Base-by-base conservation (phyloP, 2,888 invertebrate species). In the Aethes cnicana region DNA sequence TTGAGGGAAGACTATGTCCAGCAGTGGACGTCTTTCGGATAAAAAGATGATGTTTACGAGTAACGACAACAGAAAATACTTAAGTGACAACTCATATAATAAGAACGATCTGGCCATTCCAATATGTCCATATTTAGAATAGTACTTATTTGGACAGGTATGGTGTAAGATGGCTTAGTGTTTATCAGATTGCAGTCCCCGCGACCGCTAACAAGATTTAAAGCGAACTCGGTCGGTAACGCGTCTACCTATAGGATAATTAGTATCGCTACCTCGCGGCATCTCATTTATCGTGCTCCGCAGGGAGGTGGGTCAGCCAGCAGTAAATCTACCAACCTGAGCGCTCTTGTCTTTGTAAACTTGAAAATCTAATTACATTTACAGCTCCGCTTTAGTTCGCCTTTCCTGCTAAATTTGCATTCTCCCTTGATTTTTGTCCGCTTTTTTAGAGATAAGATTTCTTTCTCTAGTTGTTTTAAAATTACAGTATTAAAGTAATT, bases 321-420 rank as follows among this genome's bases (percentile, higher is more conserved):
- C 85, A 84, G 81, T 89, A 88, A 88, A 88, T 88, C 85, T 86
- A 81, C 81, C 79, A 81, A 87, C 85, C 86, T 85, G 85, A 85
- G 83, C 78, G 77, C 78, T 79, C 84, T 81, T 84, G 86, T 87
- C 86, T 87, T 87, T 84, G 86, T 84, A 86, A 86, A 86, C 84
- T 87, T 79, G 82, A 82, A 87, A 87, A 88, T 87, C 85, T 89
- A 87, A 88, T 88, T 89, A 87, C 87, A 86, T 87, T 87, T 85
- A 86, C 86, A 84, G 79, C 77, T 77, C 76, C 74, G 82, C 77
- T 82, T 78, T 81, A 84, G 79, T 84, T 81, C 77, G 74, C 74
- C 74, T 79, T 77, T 81, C 74, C 76, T 69, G 72, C 75, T 74
- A 73, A 74, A 84, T 85, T 86, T 84, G 83, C 83, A 84, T 86